phyloP scores from a whole-genome alignment of 2,797 vertebrate species.

The Phaenicophaeus curvirostris region DNA sequence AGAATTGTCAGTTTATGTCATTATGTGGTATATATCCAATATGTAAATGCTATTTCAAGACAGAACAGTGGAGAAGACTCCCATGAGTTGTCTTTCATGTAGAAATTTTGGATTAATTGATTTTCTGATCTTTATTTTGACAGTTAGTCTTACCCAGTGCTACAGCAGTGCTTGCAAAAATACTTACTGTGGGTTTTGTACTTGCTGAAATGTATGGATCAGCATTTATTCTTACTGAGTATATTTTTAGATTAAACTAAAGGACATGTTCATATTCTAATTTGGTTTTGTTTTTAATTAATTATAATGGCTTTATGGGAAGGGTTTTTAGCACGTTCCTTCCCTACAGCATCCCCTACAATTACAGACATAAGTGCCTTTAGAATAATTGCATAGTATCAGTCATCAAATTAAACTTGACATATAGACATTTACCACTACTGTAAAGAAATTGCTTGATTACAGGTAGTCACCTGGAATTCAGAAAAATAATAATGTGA shows the following conservation, averaged over 20 bases:
- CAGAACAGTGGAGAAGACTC: background rate
- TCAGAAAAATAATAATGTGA: background rate
- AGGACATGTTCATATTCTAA: background rate
- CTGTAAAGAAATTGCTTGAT: background rate
- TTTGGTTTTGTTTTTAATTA: background rate
- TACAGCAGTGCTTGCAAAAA: background rate
- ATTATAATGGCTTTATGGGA: background rate
- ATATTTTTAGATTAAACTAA: background rate
- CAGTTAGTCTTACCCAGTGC: background rate
- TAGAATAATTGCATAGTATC: background rate
- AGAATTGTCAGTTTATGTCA: background rate
- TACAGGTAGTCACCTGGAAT: background rate
- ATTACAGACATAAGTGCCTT: background rate
- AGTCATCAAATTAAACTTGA: background rate
- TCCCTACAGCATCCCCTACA: background rate
- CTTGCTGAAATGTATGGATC: background rate
- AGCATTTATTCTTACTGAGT: background rate
- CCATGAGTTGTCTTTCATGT: background rate
- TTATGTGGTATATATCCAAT: background rate
- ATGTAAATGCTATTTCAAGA: background rate
- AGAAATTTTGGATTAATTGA: background rate
- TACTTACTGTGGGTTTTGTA: background rate
- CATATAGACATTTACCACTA: background rate
- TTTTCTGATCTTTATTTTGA: constrained; percentile 27
- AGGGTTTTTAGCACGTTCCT: background rate